phyloP scores from a whole-genome alignment of 2,797 vertebrate species.

The Clarias laeviceps region DNA sequence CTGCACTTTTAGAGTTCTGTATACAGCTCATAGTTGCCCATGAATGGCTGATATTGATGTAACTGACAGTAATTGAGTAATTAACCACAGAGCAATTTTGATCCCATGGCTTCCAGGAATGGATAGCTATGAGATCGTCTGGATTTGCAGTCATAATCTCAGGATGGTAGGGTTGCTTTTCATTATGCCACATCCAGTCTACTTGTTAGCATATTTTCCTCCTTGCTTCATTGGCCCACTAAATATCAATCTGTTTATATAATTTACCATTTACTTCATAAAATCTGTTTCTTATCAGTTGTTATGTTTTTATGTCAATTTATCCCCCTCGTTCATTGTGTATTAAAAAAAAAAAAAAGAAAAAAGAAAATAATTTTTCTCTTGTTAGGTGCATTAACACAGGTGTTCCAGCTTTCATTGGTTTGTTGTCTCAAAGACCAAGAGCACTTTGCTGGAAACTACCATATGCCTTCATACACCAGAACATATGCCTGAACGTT shows the following conservation, averaged over 20 bases:
- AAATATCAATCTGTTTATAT: not conserved
- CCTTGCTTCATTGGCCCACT: not conserved
- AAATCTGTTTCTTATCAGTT: not conserved
- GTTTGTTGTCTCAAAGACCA: conserved; percentile 45
- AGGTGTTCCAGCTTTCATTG: conserved; percentile 43
- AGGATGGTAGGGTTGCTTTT: not conserved
- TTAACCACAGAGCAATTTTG: not conserved
- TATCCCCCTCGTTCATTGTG: not conserved
- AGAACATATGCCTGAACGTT: conserved; percentile 48
- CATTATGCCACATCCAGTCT: not conserved
- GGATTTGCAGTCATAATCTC: not conserved
- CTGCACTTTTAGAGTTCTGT: not conserved
- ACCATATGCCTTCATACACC: conserved; percentile 43
- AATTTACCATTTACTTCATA: not conserved
- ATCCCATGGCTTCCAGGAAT: not conserved
- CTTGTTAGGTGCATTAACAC: not conserved
- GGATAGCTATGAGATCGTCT: not conserved
- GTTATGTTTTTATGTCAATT: not conserved
- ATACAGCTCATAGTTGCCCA: not conserved
- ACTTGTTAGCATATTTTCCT: not conserved
- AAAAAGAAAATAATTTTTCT: too few species aligned
- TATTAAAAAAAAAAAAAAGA: too few species aligned
- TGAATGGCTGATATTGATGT: not conserved
- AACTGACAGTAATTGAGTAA: not conserved
- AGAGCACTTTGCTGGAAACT: conserved; percentile 47